phyloP scores from a whole-genome alignment of 2,888 invertebrate genomes.

The Chaitophorus viminalis region DNA sequence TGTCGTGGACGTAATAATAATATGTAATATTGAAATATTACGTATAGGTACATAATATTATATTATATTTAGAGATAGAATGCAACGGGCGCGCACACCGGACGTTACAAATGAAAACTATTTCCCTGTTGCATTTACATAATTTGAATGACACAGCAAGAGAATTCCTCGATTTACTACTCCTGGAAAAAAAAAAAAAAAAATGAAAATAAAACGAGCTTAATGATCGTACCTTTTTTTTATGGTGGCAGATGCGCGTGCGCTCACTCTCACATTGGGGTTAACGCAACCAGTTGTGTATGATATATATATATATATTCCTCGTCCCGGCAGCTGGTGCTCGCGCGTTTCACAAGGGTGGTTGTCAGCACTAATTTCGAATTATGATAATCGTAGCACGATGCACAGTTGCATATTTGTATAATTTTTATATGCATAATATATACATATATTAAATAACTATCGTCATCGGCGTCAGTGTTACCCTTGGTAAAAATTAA shows the following conservation, averaged over 20 bases:
- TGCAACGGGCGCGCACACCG: not conserved
- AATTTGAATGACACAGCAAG: not conserved
- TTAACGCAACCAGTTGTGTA: constrained; percentile 17
- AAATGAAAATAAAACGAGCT: constrained; percentile 7
- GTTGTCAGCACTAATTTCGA: constrained; percentile 48
- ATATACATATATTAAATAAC: too few relatives aligned
- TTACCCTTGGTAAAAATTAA: constrained; percentile 2
- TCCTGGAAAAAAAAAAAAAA: constrained; percentile 7
- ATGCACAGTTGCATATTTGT: constrained; percentile 12
- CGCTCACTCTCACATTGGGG: constrained; percentile 15
- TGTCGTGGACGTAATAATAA: too few relatives aligned
- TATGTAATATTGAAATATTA: too few relatives aligned
- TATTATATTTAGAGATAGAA: not conserved
- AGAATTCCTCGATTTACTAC: not conserved
- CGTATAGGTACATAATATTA: not conserved
- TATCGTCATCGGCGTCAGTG: not conserved
- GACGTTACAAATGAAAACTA: not conserved
- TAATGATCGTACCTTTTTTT: constrained; percentile 10
- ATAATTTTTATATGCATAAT: too few relatives aligned
- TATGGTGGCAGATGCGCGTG: not conserved
- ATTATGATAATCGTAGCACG: constrained; percentile 42
- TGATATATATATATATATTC: too few relatives aligned
- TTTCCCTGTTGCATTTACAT: not conserved
- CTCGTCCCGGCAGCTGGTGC: not conserved
- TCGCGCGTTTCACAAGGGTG: constrained; percentile 7